Evolutionary conservation across 2,888 invertebrate genomes (phyloP).

Genomic region (Lissonota sp.): DNA sequence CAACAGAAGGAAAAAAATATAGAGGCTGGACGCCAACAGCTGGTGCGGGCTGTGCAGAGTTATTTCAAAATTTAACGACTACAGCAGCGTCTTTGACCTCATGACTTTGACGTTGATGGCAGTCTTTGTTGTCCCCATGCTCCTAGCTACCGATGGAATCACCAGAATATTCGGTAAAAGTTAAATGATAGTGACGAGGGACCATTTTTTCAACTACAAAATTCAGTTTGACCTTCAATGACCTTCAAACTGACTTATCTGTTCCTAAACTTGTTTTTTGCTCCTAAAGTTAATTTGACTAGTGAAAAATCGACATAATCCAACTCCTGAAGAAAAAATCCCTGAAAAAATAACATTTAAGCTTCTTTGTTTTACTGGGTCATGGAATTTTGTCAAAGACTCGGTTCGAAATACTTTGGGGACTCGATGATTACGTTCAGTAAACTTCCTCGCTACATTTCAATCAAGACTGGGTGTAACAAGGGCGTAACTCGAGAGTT

Average conservation of each 20-base stretch:
- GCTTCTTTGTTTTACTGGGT: slow-evolving; percentile 39
- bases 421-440: slow-evolving; percentile 75
- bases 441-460: slow-evolving; percentile 68
- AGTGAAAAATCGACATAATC: neutral
- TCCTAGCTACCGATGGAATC: neutral
- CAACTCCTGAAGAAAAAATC: neutral
- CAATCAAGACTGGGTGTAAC: slow-evolving; percentile 71
- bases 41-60: slow-evolving; percentile 74
- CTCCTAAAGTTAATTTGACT: neutral
- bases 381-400: slow-evolving; percentile 68
- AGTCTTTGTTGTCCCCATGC: slow-evolving; percentile 20
- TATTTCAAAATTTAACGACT: slow-evolving; percentile 81
- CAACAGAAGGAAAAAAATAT: slow-evolving; percentile 61
- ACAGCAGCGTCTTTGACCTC: slow-evolving; percentile 47
- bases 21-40: slow-evolving; percentile 79
- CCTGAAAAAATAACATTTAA: neutral
- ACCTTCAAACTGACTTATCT: no score
- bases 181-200: neutral
- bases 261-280: no score
- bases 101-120: slow-evolving; percentile 37
- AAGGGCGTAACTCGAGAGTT: no score
- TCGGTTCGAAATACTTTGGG: neutral
- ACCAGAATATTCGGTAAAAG: neutral
- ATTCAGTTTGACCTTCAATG: no score
- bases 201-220: no score